A percentile compares a stretch with the other conserved stretches of the same genome.
Conservation (phyloP, 2,888 invertebrate species). For the Trypoxylon attenuatum region DNA sequence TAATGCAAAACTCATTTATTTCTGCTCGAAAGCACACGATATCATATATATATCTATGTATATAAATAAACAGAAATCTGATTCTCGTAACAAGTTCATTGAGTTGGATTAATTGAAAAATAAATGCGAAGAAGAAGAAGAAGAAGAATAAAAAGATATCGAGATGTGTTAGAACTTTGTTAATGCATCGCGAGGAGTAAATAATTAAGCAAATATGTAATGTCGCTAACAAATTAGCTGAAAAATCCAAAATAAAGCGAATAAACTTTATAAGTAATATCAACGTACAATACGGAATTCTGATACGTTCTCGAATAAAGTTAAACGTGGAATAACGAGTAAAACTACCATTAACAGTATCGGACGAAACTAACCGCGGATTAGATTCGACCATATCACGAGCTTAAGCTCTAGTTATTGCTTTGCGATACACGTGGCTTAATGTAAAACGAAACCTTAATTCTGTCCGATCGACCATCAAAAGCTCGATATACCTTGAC, state of each 20-base stretch:
- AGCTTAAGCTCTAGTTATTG: constrained; percentile 72
- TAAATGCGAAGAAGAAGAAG: no score
- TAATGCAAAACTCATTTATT: constrained; percentile 48
- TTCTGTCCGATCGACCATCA: constrained; percentile 11
- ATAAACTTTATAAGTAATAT: constrained; percentile 12
- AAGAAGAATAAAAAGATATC: no score
- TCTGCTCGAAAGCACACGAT: constrained; percentile 29
- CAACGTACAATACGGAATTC: neutral
- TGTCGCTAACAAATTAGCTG: no score
- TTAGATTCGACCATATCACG: constrained; percentile 64
- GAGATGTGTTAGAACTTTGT: neutral
- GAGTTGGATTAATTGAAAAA: neutral
- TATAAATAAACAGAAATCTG: constrained; percentile 21
- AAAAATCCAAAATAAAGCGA: no score
- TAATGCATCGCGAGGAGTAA: constrained; percentile 3
- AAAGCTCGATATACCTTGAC: neutral
- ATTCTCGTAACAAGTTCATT: neutral
- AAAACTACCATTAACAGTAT: constrained; percentile 36
- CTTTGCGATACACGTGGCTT: constrained; percentile 67
- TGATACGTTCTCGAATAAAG: no score
- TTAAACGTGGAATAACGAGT: neutral
- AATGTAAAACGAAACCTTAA: constrained; percentile 51
- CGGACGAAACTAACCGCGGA: constrained; percentile 30
- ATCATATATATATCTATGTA: no score
- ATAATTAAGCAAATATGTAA: no score